These are phyloP conservation scores for Cyprinodon diabolis DNA, from an alignment of 2,797 vertebrate genomes.

Conservation along the genomic window DNA sequence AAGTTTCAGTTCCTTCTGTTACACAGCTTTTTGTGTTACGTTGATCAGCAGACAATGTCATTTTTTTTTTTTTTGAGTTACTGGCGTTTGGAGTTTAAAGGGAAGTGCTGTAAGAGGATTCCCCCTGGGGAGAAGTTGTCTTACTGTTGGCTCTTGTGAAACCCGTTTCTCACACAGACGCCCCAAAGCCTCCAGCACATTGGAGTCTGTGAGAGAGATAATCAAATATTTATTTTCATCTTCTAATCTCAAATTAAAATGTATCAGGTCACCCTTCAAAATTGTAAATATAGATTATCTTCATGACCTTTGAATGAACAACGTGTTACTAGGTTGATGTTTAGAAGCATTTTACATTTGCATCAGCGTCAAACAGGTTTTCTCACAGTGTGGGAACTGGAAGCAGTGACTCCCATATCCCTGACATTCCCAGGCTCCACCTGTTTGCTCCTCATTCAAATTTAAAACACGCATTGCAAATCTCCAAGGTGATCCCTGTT, in stretches of 20 bases:
- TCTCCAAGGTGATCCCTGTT: conserved; percentile 73
- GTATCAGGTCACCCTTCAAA: not conserved
- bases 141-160: conserved; percentile 25
- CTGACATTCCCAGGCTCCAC: conserved; percentile 41
- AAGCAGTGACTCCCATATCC: conserved; percentile 36
- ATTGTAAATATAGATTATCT: not conserved
- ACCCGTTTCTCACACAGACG: conserved; percentile 71
- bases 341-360: conserved; percentile 55
- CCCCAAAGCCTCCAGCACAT: conserved; percentile 41
- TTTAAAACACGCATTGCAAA: conserved; percentile 78
- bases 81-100: conserved; percentile 51
- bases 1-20: conserved; percentile 37
- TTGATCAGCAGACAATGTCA: conserved; percentile 51
- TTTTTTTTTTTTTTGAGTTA: conserved; percentile 49
- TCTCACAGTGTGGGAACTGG: conserved; percentile 19
- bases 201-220: conserved; percentile 27
- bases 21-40: conserved; percentile 48
- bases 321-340: not conserved
- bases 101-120: conserved; percentile 74
- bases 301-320: conserved; percentile 1
- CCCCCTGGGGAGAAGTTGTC: conserved; percentile 64
- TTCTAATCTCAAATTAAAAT: conserved; percentile 8
- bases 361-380: conserved; percentile 40
- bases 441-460: conserved; percentile 74
- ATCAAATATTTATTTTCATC: conserved; percentile 49